These are phyloP conservation scores for Deroptyus accipitrinus DNA, from an alignment of 2,113 vertebrate species.

Conservation along the genomic window DNA sequence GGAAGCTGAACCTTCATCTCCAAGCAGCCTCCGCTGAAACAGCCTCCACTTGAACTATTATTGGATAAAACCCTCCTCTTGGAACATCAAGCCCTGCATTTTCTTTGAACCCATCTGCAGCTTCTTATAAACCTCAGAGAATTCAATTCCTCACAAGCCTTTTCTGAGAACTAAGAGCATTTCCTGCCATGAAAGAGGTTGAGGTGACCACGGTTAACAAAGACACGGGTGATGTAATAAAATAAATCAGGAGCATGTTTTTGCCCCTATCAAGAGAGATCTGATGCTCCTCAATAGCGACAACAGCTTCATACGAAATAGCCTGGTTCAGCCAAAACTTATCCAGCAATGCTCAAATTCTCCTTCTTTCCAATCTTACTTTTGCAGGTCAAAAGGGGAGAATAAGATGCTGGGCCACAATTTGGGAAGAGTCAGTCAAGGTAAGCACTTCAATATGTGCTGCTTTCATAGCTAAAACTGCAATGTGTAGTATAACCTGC, in stretches of 20 bases:
- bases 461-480: neutral
- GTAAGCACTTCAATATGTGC: neutral
- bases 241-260: neutral
- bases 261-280: neutral
- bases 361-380: neutral
- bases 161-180: neutral
- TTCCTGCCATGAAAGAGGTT: neutral
- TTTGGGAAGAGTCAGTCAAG: neutral
- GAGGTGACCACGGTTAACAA: neutral
- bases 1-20: neutral
- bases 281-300: neutral
- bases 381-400: neutral
- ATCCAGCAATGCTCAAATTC: neutral
- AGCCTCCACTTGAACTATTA: neutral
- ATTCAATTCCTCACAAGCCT: neutral
- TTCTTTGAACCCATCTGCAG: neutral
- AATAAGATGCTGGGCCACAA: neutral
- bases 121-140: neutral
- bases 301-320: neutral
- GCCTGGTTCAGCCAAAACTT: neutral
- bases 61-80: neutral
- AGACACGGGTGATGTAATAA: neutral
- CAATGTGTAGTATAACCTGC: neutral
- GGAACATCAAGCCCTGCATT: neutral
- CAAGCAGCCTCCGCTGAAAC: neutral